phyloP scores from a whole-genome alignment of 2,888 invertebrate genomes.

The Auanema sp. region DNA sequence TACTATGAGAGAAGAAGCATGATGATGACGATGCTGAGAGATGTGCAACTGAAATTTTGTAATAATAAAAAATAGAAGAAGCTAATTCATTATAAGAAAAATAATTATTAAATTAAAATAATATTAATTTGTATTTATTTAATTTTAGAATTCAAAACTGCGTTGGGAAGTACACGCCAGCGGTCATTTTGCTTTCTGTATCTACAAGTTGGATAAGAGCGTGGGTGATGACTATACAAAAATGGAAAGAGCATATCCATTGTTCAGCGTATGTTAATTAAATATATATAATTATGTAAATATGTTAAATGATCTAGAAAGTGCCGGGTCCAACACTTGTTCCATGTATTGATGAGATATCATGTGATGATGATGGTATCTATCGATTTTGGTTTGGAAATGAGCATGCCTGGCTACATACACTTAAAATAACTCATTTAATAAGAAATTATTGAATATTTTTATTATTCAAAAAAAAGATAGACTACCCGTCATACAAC shows the following conservation, averaged over 20 bases:
- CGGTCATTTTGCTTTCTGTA: slow-evolving; percentile 60
- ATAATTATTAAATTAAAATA: no score
- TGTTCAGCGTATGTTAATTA: slow-evolving; percentile 52
- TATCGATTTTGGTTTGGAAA: slow-evolving; percentile 59
- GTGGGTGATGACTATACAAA: slow-evolving; percentile 31
- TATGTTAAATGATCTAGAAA: slow-evolving; percentile 45
- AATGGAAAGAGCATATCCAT: slow-evolving; percentile 51
- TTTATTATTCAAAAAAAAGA: no score
- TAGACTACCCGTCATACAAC: no score
- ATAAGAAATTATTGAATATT: slow-evolving; percentile 1
- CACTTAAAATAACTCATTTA: slow-evolving; percentile 40
- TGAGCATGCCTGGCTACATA: slow-evolving; percentile 62
- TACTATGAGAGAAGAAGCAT: no score
- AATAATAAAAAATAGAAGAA: no score
- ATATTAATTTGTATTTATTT: no score
- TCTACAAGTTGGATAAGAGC: slow-evolving; percentile 44
- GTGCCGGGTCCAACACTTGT: slow-evolving; percentile 61
- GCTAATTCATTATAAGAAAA: no score
- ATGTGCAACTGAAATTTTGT: no score
- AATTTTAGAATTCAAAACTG: slow-evolving; percentile 45
- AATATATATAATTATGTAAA: background rate
- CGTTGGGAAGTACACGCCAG: slow-evolving; percentile 54
- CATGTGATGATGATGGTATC: slow-evolving; percentile 24
- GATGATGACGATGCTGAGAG: no score
- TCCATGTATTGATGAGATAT: slow-evolving; percentile 46